Conservation (phyloP, 2,797 vertebrate species). For the Acrossocheilus fasciatus region DNA sequence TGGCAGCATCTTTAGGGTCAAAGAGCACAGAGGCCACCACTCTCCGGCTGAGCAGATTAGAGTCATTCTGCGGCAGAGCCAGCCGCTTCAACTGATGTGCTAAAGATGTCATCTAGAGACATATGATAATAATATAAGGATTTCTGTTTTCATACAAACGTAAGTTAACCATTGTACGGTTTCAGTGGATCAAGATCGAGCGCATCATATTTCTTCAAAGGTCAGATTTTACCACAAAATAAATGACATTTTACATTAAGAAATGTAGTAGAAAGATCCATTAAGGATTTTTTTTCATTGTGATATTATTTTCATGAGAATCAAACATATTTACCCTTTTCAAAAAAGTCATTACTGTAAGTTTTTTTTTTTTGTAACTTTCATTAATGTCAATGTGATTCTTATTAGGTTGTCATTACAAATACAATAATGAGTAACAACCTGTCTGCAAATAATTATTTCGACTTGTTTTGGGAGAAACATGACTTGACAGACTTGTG, state of each 20-base stretch:
- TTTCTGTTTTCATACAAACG: not conserved
- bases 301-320: not conserved
- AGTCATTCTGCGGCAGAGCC: conserved; percentile 89
- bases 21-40: conserved; percentile 89
- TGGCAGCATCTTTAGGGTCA: conserved; percentile 86
- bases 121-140: not conserved
- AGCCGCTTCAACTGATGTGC: conserved; percentile 92
- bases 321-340: not conserved
- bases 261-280: not conserved
- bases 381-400: not conserved
- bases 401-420: not conserved
- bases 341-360: not conserved
- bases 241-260: not conserved
- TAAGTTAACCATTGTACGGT: not conserved
- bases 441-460: not conserved
- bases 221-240: not conserved
- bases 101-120: conserved; percentile 88
- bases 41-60: conserved; percentile 78
- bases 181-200: not conserved
- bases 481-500: not conserved
- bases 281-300: not conserved
- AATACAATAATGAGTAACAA: not conserved
- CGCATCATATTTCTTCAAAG: not conserved
- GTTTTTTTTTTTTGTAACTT: not conserved
- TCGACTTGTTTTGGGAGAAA: not conserved